These are phyloP conservation scores for Dolichoris vasculosae DNA, from an alignment of 1,140 invertebrate genomes.

Conservation along the genomic window DNA sequence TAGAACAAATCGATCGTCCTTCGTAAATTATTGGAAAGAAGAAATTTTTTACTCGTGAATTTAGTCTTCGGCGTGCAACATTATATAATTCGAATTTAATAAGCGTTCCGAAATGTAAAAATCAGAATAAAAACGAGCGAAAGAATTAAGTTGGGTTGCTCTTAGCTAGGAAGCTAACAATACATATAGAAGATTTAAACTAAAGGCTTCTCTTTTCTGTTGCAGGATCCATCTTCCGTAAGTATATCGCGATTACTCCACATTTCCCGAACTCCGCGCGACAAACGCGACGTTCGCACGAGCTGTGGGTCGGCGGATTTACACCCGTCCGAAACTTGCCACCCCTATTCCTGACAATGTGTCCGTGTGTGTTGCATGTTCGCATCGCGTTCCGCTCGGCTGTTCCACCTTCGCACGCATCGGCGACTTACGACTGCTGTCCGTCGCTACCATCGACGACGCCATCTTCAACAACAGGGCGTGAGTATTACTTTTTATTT, in stretches of 20 bases:
- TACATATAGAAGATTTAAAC: not conserved
- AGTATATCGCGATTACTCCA: conserved; percentile 60
- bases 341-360: conserved; percentile 8
- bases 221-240: conserved; percentile 75
- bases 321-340: conserved; percentile 57
- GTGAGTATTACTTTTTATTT: conserved; percentile 59
- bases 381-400: not conserved
- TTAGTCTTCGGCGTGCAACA: too few species aligned
- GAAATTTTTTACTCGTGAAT: too few species aligned
- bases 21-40: too few species aligned
- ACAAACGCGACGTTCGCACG: conserved; percentile 56
- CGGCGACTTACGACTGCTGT: conserved; percentile 27
- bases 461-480: conserved; percentile 56
- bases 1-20: too few species aligned
- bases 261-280: not conserved
- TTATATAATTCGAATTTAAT: too few species aligned
- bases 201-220: conserved; percentile 64
- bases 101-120: too few species aligned
- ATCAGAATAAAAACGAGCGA: too few species aligned
- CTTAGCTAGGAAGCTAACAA: too few species aligned
- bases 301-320: conserved; percentile 59
- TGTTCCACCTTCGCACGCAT: not conserved
- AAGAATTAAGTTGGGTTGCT: too few species aligned
- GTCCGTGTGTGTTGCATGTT: conserved; percentile 42
- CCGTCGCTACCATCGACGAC: conserved; percentile 25